Conservation (phyloP, 2,888 invertebrate species). For the Clostera curtula region DNA sequence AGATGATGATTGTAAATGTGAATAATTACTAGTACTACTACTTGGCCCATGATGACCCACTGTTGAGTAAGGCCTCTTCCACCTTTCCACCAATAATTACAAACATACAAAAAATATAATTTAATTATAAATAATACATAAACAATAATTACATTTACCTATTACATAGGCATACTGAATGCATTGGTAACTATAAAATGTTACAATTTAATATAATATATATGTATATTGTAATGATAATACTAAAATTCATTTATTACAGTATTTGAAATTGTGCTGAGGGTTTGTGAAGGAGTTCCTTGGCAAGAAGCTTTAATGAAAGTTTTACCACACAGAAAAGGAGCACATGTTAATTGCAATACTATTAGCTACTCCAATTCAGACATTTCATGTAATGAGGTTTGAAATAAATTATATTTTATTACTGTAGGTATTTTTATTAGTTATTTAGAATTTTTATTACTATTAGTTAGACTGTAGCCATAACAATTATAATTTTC, state of each 20-base stretch:
- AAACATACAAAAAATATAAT: no score
- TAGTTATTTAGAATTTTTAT: no score
- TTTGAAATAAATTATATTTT: constrained; percentile 15
- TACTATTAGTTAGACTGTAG: no score
- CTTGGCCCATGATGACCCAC: no score
- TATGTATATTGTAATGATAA: constrained; percentile 5
- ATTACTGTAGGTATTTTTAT: constrained; percentile 8
- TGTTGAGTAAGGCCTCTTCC: no score
- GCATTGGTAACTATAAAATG: constrained; percentile 2
- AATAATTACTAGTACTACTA: no score
- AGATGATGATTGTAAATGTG: no score
- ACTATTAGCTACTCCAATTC: constrained; percentile 35
- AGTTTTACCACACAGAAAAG: constrained; percentile 86
- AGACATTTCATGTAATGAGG: constrained; percentile 36
- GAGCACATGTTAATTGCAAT: constrained; percentile 72
- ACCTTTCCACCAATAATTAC: no score
- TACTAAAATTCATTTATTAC: constrained; percentile 34
- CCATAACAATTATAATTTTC: no score
- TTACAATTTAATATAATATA: constrained; percentile 2
- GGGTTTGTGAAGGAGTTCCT: constrained; percentile 82
- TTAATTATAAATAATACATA: no score
- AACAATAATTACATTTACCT: no score
- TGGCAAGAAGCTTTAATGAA: constrained; percentile 88
- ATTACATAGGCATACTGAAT: no score
- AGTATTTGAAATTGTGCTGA: constrained; percentile 90